Conservation (phyloP, 2,113 vertebrate genomes). For the Tupaia tana region DNA sequence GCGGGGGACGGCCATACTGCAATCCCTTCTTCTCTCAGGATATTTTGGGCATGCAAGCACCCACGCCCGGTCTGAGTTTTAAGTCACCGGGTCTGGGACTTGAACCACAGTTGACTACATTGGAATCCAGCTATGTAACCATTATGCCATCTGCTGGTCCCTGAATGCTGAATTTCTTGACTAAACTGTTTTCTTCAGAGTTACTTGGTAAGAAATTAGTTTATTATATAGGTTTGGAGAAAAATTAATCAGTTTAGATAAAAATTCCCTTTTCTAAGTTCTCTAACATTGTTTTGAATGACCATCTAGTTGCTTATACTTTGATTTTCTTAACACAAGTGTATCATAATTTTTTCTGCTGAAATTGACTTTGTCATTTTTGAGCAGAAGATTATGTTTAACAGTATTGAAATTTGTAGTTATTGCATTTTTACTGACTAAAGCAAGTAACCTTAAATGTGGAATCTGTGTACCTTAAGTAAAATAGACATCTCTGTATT, state of each 20-base stretch:
- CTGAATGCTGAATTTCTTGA: not conserved
- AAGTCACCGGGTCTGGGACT: no score
- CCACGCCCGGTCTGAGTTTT: no score
- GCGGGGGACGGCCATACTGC: no score
- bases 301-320: not conserved
- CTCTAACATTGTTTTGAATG: slow-evolving; percentile 8
- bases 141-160: no score
- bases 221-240: slow-evolving; percentile 46
- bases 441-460: not conserved
- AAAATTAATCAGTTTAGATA: slow-evolving; percentile 10
- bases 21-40: no score
- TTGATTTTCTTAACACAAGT: slow-evolving; percentile 25
- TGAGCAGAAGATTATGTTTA: slow-evolving; percentile 21
- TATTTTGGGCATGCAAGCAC: no score
- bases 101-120: no score
- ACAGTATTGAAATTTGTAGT: not conserved
- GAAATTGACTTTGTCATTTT: slow-evolving; percentile 32
- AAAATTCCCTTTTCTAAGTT: slow-evolving; percentile 40
- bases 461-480: not conserved
- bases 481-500: slow-evolving; percentile 30
- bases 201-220: slow-evolving; percentile 36
- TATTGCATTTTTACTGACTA: not conserved
- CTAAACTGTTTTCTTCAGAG: slow-evolving; percentile 18
- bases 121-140: no score
- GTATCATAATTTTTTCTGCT: slow-evolving; percentile 34